Conservation (phyloP, 2,113 vertebrate genomes). For the Archilochus colubris region DNA sequence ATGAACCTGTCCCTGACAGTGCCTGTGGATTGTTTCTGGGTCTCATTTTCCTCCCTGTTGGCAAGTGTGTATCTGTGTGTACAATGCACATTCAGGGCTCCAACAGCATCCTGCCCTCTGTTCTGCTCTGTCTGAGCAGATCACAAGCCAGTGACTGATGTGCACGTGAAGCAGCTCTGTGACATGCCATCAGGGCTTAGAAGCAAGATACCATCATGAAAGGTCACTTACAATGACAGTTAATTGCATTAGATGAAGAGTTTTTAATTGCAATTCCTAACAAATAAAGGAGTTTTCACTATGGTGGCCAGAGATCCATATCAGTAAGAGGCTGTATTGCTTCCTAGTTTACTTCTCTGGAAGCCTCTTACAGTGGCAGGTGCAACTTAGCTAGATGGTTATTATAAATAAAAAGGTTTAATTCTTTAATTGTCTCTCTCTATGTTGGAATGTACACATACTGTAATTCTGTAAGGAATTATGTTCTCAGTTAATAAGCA, state of each 20-base stretch:
- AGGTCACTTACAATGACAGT: background rate
- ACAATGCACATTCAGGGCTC: background rate
- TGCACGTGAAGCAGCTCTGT: background rate
- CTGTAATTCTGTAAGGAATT: background rate
- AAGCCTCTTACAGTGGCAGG: background rate
- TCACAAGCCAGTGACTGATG: background rate
- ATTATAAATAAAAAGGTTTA: background rate
- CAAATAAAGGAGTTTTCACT: background rate
- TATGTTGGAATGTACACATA: no score
- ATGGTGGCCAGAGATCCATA: background rate
- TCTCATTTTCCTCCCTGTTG: background rate
- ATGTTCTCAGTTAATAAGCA: background rate
- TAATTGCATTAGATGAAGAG: background rate
- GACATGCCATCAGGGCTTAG: background rate
- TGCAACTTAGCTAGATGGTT: background rate
- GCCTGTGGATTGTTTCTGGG: background rate
- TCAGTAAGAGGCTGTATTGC: background rate
- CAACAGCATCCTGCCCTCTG: background rate
- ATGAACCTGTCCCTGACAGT: background rate
- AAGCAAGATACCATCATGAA: background rate
- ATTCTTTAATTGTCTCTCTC: background rate
- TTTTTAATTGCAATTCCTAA: background rate
- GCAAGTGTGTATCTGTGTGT: background rate
- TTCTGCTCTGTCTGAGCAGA: background rate
- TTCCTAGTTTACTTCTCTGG: background rate